phyloP scores from a whole-genome alignment of 2,113 vertebrate genomes.

The Tetraodon nigroviridis region DNA sequence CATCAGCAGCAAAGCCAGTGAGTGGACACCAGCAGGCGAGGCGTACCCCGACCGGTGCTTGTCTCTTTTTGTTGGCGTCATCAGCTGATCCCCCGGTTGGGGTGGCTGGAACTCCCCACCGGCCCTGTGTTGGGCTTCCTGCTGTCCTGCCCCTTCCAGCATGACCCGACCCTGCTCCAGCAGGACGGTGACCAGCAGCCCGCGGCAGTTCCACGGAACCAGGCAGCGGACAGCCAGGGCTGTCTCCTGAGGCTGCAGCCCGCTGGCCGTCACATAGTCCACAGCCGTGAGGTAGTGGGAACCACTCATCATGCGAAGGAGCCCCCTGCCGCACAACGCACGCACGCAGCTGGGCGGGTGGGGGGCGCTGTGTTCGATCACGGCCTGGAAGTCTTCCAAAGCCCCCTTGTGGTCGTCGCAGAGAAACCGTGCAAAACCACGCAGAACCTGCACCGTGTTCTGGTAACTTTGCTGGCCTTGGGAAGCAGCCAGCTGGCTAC shows the following conservation, averaged over 20 bases:
- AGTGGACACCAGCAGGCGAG: conserved; percentile 80
- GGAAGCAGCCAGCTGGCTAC: conserved; percentile 75
- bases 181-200: conserved; percentile 83
- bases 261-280: conserved; percentile 89
- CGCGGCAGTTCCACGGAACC: conserved; percentile 90
- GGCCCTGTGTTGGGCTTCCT: conserved; percentile 16
- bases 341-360: conserved; percentile 86
- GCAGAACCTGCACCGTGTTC: conserved; percentile 82
- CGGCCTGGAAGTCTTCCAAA: conserved; percentile 84
- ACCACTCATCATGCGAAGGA: conserved; percentile 80
- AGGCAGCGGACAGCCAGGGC: conserved; percentile 82
- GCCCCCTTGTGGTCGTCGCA: conserved; percentile 72
- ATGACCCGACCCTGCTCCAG: conserved; percentile 87
- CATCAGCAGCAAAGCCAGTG: conserved; percentile 80
- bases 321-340: conserved; percentile 88
- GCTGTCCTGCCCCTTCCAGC: conserved; percentile 70
- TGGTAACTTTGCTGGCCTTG: conserved; percentile 73
- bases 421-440: conserved; percentile 84
- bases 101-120: conserved; percentile 23
- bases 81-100: conserved; percentile 24
- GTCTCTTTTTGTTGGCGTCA: conserved; percentile 17
- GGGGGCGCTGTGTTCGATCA: conserved; percentile 81
- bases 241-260: conserved; percentile 80
- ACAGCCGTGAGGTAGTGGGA: conserved; percentile 82
- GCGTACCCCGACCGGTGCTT: conserved; percentile 68